Evolutionary conservation across 2,113 vertebrate species (phyloP), one percentile per base, ranked within the genome.

Genomic region (Columbina picui): DNA sequence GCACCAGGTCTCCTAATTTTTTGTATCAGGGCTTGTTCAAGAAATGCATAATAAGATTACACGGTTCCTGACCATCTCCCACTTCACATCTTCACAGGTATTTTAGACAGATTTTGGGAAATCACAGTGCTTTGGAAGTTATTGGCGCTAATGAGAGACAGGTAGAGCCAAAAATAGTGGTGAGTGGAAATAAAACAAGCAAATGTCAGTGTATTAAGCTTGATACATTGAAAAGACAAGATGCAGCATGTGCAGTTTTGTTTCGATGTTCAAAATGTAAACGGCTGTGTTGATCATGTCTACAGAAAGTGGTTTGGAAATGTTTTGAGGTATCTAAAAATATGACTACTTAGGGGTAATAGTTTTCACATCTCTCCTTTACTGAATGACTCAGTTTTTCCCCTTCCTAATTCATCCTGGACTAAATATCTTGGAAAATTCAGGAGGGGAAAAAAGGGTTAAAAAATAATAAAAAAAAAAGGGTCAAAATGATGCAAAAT

Each of bases 221-320:
- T 52, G 59, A 61, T 45, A 27, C 10, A 29, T 53, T 65, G 52
- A 19, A 47, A 76, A 83, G 83, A 64, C 5, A 55, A 8, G 0
- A n/a, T 7, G 2, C 15, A 73, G 12, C 9, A 22, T 2, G 7
- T 60, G 71, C 22, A 43, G 3, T 26, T 80, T 30, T 49, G 16
- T 57, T 86, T 73, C 53, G 56, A 36, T 38, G 47, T 16, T 84
- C 3, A 1, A 50, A 29, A 76, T 22, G 21, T 10, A 90, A 74
- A 74, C 1, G 6, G 15, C 4, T 29, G 27, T 45, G 6, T 5
- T 15, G 5, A 30, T 47, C 2, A 2, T 2, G 3, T 29, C 61
- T 45, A 56, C 27, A 45, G 68, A 56, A 76, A 0, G 0, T 7
- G 20, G 4, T 18, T 80, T 19, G 38, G 67, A 90, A 59, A 34